Base-by-base conservation (phyloP, 2,888 invertebrate genomes). In the Seira musarum region DNA sequence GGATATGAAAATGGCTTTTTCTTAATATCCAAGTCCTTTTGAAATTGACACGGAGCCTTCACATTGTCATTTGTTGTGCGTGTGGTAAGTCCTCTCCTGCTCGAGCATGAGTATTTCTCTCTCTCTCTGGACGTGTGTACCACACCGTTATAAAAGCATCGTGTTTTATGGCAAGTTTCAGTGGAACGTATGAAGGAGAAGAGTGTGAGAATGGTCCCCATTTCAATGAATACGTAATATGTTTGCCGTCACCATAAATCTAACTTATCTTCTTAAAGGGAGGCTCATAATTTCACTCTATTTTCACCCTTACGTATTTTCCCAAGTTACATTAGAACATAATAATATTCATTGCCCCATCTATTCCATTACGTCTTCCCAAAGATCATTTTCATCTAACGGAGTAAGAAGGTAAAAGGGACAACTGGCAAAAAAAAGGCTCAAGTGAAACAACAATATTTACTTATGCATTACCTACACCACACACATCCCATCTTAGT, bases 241-340 rank as follows among this genome's bases (percentile, higher is more conserved):
- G 71, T 67, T 78, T 17, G 78, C 78, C 71, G 71, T 78, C 72
- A 72, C 67, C 77, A 72, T 72, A 78, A 72, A 78, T 78, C 67
- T 60, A 78, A 78, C 71, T 78, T 71, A 71, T 78, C 72, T 71
- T 66, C 72, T 71, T 66, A 65, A n/a, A n/a, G n/a, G n/a, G 49
- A 78, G 71, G 72, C 72, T 78, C 77, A 77, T 77, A 77, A 77
- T 66, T 77, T 66, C 71, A 77, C 46, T 78, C 70, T 78, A 78
- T 78, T 78, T 78, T 78, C 71, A 77, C 77, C 78, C 78, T 66
- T n/a, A n/a, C n/a, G n/a, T n/a, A n/a, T n/a, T n/a, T n/a, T n/a
- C n/a, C n/a, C n/a, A n/a, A n/a, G n/a, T n/a, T n/a, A n/a, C n/a
- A n/a, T n/a, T n/a, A n/a, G n/a, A n/a, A n/a, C n/a, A n/a, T n/a